Conservation (phyloP, 1,140 invertebrate genomes). For the Calliopsis andreniformis region DNA sequence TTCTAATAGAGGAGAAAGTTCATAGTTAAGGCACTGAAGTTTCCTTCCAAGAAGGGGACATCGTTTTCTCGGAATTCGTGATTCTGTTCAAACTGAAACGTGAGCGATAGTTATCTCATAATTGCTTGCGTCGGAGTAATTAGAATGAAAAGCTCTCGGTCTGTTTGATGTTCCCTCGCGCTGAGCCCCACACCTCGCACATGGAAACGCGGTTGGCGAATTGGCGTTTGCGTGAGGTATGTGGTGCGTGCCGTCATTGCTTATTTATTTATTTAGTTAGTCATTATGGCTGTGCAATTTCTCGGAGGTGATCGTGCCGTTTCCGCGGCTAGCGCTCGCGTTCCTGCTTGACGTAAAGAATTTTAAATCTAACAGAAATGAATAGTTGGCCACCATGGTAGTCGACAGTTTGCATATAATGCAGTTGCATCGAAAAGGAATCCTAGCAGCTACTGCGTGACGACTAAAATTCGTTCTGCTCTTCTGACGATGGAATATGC, state of each 20-base stretch:
- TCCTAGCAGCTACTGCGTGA: background rate
- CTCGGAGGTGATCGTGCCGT: background rate
- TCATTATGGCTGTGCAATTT: constrained; percentile 62
- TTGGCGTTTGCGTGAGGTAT: constrained; percentile 71
- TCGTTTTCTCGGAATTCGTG: constrained; percentile 17
- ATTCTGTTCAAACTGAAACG: constrained; percentile 39
- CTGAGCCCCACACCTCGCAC: constrained; percentile 61
- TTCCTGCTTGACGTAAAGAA: background rate
- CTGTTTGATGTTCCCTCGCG: constrained; percentile 73
- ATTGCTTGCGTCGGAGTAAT: constrained; percentile 70
- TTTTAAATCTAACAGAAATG: constrained; percentile 29
- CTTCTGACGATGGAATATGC: background rate
- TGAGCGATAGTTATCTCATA: constrained; percentile 63
- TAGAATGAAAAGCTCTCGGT: constrained; percentile 78
- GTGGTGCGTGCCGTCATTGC: constrained; percentile 75
- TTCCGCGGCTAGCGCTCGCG: constrained; percentile 5
- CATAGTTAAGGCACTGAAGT: no score
- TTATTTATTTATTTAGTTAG: constrained; percentile 78
- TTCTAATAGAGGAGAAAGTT: no score
- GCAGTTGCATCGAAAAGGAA: background rate
- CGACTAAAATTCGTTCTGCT: constrained; percentile 15
- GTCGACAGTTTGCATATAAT: constrained; percentile 1
- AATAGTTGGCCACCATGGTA: constrained; percentile 6
- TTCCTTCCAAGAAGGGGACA: background rate
- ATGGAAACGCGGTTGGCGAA: constrained; percentile 31